These are phyloP conservation scores for Belgica antarctica DNA, from an alignment of 2,888 invertebrate genomes.

Conservation along the genomic window DNA sequence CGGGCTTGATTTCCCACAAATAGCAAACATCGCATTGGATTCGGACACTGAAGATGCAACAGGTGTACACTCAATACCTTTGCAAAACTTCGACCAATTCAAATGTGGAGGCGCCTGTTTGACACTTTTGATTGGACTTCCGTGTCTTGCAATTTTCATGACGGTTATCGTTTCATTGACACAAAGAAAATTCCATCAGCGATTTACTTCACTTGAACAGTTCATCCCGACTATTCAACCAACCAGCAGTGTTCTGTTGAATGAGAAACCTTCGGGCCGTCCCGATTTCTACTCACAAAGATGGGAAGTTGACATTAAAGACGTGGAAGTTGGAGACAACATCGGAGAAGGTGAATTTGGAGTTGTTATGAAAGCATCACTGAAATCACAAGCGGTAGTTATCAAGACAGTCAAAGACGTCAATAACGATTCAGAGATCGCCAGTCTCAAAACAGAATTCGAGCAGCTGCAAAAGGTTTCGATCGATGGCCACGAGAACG, in stretches of 20 bases:
- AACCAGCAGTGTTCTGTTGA: neutral
- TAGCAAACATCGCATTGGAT: neutral
- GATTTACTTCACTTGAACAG: too few species aligned
- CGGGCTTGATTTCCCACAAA: neutral
- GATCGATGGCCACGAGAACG: neutral
- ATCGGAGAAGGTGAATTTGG: constrained; percentile 1
- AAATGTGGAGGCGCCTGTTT: neutral
- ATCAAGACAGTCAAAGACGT: neutral
- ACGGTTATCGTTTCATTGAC: neutral
- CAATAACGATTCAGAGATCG: neutral
- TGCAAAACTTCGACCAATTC: neutral
- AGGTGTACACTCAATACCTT: neutral
- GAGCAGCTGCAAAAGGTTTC: neutral
- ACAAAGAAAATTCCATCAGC: too few species aligned
- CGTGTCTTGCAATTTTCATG: neutral
- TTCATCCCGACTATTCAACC: neutral
- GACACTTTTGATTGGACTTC: too few species aligned
- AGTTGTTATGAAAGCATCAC: neutral
- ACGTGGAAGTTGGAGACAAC: neutral
- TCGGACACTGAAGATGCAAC: neutral
- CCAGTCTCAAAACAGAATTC: neutral
- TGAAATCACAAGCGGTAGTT: neutral
- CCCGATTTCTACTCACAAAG: neutral
- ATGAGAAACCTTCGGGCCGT: neutral
- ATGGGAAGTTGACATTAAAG: neutral